phyloP scores from a whole-genome alignment of 2,797 vertebrate genomes.

The Sciurus carolinensis region DNA sequence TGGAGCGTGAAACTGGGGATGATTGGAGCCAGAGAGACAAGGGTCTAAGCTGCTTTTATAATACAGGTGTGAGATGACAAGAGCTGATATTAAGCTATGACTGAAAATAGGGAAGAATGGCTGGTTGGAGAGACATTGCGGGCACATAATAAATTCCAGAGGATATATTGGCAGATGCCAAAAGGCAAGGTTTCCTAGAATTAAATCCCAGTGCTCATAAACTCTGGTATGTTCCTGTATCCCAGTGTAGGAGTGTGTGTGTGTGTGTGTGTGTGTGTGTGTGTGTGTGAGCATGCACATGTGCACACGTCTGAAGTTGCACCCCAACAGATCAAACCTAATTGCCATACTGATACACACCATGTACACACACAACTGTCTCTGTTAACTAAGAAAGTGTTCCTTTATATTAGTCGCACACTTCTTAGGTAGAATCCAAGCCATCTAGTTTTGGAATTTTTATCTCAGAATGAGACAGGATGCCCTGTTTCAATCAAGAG shows the following conservation, averaged over 20 bases:
- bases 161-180: constrained; percentile 65
- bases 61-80: constrained; percentile 66
- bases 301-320: background rate
- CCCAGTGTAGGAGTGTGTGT: background rate
- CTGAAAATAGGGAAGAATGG: constrained; percentile 48
- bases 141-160: constrained; percentile 80
- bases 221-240: constrained; percentile 73
- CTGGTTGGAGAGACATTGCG: constrained; percentile 10
- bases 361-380: background rate
- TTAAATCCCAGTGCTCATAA: constrained; percentile 75
- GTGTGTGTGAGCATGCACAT: background rate
- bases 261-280: background rate
- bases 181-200: constrained; percentile 74
- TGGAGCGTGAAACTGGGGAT: background rate
- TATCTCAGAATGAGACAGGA: background rate
- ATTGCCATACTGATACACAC: background rate
- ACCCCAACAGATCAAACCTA: background rate
- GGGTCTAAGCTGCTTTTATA: constrained; percentile 9
- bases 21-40: background rate
- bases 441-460: background rate
- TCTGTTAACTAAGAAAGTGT: background rate
- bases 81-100: constrained; percentile 36
- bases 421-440: background rate
- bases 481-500: background rate
- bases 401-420: background rate